Percentiles rank a stretch among this genome's conserved stretches.
These are phyloP conservation scores for Synergus gifuensis DNA, from an alignment of 2,888 invertebrate genomes.

Conservation along the genomic window DNA sequence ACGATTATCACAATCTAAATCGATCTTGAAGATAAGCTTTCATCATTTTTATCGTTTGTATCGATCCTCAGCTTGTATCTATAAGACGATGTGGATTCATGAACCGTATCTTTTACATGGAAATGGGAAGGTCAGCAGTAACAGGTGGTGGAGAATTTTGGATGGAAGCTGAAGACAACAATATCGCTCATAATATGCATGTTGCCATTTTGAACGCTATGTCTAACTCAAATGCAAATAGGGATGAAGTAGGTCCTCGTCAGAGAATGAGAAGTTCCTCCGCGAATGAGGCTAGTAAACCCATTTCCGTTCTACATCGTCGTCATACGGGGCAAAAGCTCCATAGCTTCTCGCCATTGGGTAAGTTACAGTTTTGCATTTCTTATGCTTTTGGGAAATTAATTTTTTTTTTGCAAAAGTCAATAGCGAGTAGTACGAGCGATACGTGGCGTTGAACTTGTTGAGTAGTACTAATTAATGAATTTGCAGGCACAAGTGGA, in stretches of 20 bases:
- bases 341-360: conserved; percentile 73
- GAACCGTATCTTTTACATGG: conserved; percentile 95
- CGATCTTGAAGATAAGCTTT: neutral
- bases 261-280: conserved; percentile 84
- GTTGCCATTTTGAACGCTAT: conserved; percentile 88
- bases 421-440: too few relatives aligned
- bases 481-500: conserved; percentile 73
- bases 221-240: conserved; percentile 80
- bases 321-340: conserved; percentile 81
- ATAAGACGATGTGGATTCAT: conserved; percentile 89
- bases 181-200: conserved; percentile 95
- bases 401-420: too few relatives aligned
- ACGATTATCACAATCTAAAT: neutral
- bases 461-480: neutral
- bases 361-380: conserved; percentile 62
- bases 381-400: too few relatives aligned
- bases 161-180: conserved; percentile 95
- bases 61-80: conserved; percentile 78
- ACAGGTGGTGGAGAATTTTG: conserved; percentile 96
- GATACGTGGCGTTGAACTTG: too few relatives aligned
- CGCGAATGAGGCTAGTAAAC: conserved; percentile 85
- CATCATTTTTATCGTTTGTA: neutral
- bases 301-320: conserved; percentile 80
- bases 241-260: conserved; percentile 84
- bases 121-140: conserved; percentile 92